phyloP scores from a whole-genome alignment of 1,140 invertebrate species.

The Drosophila miranda region DNA sequence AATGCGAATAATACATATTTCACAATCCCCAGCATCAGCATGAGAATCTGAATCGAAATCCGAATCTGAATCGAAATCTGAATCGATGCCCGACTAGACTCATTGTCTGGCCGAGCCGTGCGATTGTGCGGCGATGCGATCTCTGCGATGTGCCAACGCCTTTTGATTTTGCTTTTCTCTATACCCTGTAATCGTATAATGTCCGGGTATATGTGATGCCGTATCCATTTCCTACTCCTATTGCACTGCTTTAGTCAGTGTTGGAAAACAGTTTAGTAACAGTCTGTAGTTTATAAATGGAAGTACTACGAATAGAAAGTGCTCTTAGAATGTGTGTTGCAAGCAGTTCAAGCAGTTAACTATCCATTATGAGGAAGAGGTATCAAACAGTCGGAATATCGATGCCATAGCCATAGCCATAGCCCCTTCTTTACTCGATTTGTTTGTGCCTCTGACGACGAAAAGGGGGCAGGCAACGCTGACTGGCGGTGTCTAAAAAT shows the following conservation, averaged over 20 bases:
- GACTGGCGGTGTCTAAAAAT: conserved; percentile 64
- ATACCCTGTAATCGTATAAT: conserved; percentile 1
- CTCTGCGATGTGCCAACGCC: conserved; percentile 54
- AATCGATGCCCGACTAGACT: conserved; percentile 63
- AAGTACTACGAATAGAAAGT: too few relatives aligned
- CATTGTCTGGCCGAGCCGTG: conserved; percentile 61
- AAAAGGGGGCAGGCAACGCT: conserved; percentile 5
- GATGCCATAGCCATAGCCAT: too few relatives aligned
- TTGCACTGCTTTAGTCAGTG: too few relatives aligned
- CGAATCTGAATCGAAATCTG: conserved; percentile 45
- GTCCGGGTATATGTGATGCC: too few relatives aligned
- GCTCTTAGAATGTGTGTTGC: too few relatives aligned
- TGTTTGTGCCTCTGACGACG: conserved; percentile 12
- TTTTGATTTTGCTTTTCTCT: conserved; percentile 53
- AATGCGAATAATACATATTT: conserved; percentile 26
- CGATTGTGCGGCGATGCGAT: conserved; percentile 47
- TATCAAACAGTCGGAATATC: too few relatives aligned
- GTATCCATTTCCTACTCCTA: too few relatives aligned
- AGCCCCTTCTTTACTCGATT: background rate
- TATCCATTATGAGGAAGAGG: too few relatives aligned
- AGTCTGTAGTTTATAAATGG: too few relatives aligned
- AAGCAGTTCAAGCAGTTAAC: too few relatives aligned
- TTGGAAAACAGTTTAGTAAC: too few relatives aligned
- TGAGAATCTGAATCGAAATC: conserved; percentile 31
- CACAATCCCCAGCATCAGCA: conserved; percentile 34